Evolutionary conservation across 2,888 invertebrate species (phyloP), one percentile per base, ranked within the genome.

Genomic region (Slavum lentiscoides): DNA sequence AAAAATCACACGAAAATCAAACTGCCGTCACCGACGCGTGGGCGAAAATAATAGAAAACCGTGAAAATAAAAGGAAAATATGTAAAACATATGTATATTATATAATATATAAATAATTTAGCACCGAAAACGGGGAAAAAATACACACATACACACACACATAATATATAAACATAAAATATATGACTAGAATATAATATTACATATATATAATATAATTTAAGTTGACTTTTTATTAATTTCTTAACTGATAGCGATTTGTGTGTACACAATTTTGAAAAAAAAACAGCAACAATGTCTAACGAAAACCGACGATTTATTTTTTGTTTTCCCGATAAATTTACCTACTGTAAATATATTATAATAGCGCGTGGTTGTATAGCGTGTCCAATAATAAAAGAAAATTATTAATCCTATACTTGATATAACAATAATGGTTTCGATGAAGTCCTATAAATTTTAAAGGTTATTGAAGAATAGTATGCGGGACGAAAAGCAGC

Each of bases 181-280:
- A 66, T 30, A 75, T 76, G 75, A 76, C 75, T 68, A 76, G 67
- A 68, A n/a, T 59, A 43, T 43, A 37, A 43, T 59, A 55, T 49
- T 68, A 23, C n/a, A 43, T 15, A 17, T 49, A 59, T 8, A 68
- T 59, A 23, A 19, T 0, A 2, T 2, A 8, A 59, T 67, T 67
- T 67, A 21, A 67, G 23, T 49, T 75, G 53, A 43, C 8, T 43
- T 58, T 58, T 58, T 9, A 4, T 64, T 64, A 19, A 39, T 64
- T 17, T 39, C 37, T 5, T 39, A 55, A 58, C n/a, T 30, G 53
- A 37, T 37, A 13, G 55, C 15, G 39, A 30, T 61, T 19, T 53
- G n/a, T 37, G 19, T 30, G 17, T 55, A 21, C 9, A 43, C 15
- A 19, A 19, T 55, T 49, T 13, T 13, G 11, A 49, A 49, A 49